These are phyloP conservation scores for Spodoptera littoralis DNA, from an alignment of 2,888 invertebrate genomes.

Conservation along the genomic window DNA sequence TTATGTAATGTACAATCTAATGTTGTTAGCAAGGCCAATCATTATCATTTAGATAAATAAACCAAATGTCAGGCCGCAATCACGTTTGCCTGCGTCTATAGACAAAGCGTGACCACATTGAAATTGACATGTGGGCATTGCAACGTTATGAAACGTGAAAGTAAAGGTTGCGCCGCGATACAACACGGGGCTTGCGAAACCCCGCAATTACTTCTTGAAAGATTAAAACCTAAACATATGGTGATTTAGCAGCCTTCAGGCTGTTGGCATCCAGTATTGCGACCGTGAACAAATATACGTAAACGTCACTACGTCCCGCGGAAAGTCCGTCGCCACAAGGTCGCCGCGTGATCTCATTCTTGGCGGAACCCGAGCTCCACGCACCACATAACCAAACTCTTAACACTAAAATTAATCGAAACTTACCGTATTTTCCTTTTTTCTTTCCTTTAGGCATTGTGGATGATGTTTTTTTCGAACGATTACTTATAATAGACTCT, in stretches of 20 bases:
- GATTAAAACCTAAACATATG: slow-evolving; percentile 63
- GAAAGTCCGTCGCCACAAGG: slow-evolving; percentile 83
- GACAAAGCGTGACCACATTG: slow-evolving; percentile 56
- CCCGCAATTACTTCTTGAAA: slow-evolving; percentile 1
- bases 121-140: slow-evolving; percentile 52
- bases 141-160: slow-evolving; percentile 63
- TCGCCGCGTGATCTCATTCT: slow-evolving; percentile 85
- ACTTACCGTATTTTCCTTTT: slow-evolving; percentile 92
- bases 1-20: slow-evolving; percentile 53
- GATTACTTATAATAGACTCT: slow-evolving; percentile 81
- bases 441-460: slow-evolving; percentile 94
- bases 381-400: slow-evolving; percentile 40
- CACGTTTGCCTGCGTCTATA: slow-evolving; percentile 17
- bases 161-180: slow-evolving; percentile 28
- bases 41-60: slow-evolving; percentile 21
- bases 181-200: slow-evolving; percentile 25
- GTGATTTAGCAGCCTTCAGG: slow-evolving; percentile 42
- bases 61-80: slow-evolving; percentile 21
- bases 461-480: slow-evolving; percentile 65
- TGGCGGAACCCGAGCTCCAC: slow-evolving; percentile 69
- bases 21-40: slow-evolving; percentile 48
- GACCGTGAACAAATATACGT: slow-evolving; percentile 70
- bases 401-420: slow-evolving; percentile 21
- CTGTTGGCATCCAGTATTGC: slow-evolving; percentile 59
- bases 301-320: slow-evolving; percentile 74